These are phyloP conservation scores for Lordiphosa collinella DNA, from an alignment of 1,140 invertebrate species.

Conservation along the genomic window DNA sequence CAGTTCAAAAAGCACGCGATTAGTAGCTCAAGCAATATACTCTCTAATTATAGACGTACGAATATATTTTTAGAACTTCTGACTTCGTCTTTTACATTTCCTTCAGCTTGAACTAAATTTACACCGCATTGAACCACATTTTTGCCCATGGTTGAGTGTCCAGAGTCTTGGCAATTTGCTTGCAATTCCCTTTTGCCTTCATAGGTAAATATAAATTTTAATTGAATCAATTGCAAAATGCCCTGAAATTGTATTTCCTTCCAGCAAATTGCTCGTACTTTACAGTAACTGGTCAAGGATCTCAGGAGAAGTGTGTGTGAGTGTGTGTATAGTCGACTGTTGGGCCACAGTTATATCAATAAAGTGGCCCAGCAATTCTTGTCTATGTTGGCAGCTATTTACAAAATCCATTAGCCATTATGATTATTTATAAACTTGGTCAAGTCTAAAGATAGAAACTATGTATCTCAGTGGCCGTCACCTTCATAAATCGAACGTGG, in stretches of 20 bases:
- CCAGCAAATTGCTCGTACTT: slow-evolving; percentile 24
- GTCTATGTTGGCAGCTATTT: slow-evolving; percentile 32
- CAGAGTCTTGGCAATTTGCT: neutral
- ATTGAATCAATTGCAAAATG: slow-evolving; percentile 29
- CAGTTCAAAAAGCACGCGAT: no score
- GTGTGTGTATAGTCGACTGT: no score
- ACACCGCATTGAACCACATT: neutral
- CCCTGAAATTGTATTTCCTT: neutral
- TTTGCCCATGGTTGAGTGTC: neutral
- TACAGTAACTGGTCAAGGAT: slow-evolving; percentile 3
- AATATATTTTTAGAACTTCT: no score
- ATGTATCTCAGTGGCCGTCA: slow-evolving; percentile 15
- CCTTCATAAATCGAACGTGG: slow-evolving; percentile 34
- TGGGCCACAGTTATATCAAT: no score
- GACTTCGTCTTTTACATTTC: no score
- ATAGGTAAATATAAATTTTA: slow-evolving; percentile 22
- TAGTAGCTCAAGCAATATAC: no score
- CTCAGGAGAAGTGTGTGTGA: neutral
- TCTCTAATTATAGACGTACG: no score
- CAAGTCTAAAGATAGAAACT: slow-evolving; percentile 36
- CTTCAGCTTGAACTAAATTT: no score
- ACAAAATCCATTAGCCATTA: slow-evolving; percentile 51
- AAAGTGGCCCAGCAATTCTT: neutral
- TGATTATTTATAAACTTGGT: slow-evolving; percentile 38
- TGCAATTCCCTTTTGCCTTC: neutral